Base-by-base conservation (phyloP, 1,140 invertebrate species). In the Lasioglossum baleicum region DNA sequence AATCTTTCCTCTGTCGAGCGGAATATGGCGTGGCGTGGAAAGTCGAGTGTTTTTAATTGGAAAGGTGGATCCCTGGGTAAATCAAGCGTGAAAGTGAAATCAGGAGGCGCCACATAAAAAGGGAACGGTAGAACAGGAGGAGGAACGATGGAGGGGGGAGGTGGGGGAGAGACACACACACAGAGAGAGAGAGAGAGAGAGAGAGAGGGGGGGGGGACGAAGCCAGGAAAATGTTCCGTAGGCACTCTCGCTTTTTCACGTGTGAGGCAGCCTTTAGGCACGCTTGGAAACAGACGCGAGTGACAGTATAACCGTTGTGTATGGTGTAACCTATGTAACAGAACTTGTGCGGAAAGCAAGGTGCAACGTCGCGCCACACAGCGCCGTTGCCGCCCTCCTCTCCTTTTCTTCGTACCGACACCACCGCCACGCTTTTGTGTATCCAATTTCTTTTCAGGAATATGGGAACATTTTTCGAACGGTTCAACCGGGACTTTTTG, bases 381-480 rank as follows among this genome's bases (percentile, higher is more conserved):
- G 44, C 13, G 66, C 7, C 48, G 42, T 48, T 53, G 68, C n/a
- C 69, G 60, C 70, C 63, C 72, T 75, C 71, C 80, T 69, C 5
- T 53, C 13, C 13, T 17, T 15, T 53, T 2, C 26, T 26, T 26
- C 26, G 0, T 26, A 26, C 26, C 26, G 26, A 26, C 26, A 26
- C 26, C 26, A 26, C 64, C 63, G 64, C 64, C 7, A 26, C 26
- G 26, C 44, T 79, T 65, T 79, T 79, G 61, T 82, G 86, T 86
- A 86, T 89, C 88, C 83, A 82, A 89, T 89, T 90, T 88, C 88
- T 90, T 91, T 91, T 91, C 89, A 91, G 80, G 80, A 90, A 90
- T 90, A 88, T 89, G 90, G 87, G 86, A 90, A 90, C 61, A 66
- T 44, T 73, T 73, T 71, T 71, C 31, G 56, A 90, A 83, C 66